These are phyloP conservation scores for Malurus melanocephalus DNA, from an alignment of 2,113 vertebrate genomes.

Conservation along the genomic window DNA sequence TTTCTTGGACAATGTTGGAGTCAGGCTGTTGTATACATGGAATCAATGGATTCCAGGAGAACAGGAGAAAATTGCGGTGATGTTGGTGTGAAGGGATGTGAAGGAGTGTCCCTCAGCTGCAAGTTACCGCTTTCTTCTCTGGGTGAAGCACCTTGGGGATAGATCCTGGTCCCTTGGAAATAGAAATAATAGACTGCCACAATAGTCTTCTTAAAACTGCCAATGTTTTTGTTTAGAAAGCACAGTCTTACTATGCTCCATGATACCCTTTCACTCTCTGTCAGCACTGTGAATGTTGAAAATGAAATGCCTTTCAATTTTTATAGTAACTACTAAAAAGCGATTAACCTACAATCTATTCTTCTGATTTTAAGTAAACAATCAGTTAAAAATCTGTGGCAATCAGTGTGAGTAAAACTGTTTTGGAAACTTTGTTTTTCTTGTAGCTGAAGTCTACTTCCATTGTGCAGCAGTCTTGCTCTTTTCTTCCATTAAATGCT, in stretches of 20 bases:
- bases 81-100: not conserved
- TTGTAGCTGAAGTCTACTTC: not conserved
- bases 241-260: rapidly evolving
- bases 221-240: not conserved
- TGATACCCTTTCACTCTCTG: not conserved
- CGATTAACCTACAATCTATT: not conserved
- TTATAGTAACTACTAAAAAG: not conserved
- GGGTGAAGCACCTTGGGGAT: not conserved
- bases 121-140: not conserved
- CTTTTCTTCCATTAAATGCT: not conserved
- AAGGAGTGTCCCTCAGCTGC: not conserved
- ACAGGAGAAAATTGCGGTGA: not conserved
- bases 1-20: not conserved
- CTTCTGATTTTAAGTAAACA: not conserved
- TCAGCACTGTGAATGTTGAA: not conserved
- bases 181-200: not conserved
- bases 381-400: not conserved
- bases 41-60: not conserved
- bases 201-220: not conserved
- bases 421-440: not conserved
- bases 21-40: not conserved
- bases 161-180: not conserved
- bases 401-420: not conserved
- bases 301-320: not conserved
- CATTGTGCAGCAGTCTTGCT: not conserved